Evolutionary conservation across 2,797 vertebrate genomes (phyloP).

Genomic region (Megaceryle alcyon): DNA sequence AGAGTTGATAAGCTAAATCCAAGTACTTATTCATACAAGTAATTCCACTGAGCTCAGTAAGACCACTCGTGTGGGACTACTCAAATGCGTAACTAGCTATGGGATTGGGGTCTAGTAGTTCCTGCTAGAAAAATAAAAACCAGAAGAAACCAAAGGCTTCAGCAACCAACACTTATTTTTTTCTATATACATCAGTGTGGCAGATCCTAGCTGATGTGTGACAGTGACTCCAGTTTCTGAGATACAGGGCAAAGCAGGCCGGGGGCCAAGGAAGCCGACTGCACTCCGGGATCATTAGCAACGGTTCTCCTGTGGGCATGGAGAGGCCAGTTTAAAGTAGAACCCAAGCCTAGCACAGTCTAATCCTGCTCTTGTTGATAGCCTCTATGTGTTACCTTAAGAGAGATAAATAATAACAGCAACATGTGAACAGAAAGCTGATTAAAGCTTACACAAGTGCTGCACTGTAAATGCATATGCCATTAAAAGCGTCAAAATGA

Average conservation of each 20-base stretch:
- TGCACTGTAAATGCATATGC: conserved; percentile 43
- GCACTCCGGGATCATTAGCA: background rate
- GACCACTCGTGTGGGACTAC: background rate
- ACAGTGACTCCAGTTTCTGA: background rate
- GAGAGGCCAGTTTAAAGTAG: background rate
- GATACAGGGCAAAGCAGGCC: background rate
- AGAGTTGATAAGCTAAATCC: background rate
- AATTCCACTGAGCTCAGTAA: background rate
- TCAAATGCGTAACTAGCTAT: background rate
- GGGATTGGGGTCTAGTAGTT: background rate
- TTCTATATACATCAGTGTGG: background rate
- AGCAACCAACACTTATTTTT: background rate
- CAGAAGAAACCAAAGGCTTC: background rate
- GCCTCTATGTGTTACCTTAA: background rate
- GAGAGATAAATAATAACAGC: conserved; percentile 65
- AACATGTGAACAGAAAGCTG: conserved; percentile 43
- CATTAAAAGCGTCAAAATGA: conserved; percentile 62
- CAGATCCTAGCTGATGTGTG: background rate
- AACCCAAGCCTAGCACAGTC: background rate
- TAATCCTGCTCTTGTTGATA: background rate
- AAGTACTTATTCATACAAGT: background rate
- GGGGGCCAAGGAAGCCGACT: fast-evolving
- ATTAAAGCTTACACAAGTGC: conserved; percentile 49
- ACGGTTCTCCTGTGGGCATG: background rate
- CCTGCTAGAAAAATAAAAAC: background rate